A percentile compares a stretch with the other conserved stretches of the same genome.
These are phyloP conservation scores for Xestobium rufovillosum DNA, from an alignment of 2,888 invertebrate species.

Conservation along the genomic window DNA sequence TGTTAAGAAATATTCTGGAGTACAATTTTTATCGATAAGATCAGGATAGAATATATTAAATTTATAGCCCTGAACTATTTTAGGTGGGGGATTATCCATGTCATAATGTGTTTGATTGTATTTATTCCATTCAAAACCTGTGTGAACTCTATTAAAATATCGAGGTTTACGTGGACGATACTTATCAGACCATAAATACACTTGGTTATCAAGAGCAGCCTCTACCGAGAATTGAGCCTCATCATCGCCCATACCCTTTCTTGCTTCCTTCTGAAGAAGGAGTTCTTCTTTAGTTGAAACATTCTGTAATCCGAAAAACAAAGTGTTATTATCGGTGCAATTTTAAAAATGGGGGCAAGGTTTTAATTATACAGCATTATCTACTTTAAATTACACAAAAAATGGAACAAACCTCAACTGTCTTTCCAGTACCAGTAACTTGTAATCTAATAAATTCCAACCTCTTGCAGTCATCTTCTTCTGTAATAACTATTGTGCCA, in stretches of 20 bases:
- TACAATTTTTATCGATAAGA: constrained; percentile 84
- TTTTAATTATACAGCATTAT: too few relatives aligned
- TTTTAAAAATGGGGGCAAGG: too few relatives aligned
- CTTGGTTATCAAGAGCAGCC: constrained; percentile 74
- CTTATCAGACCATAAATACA: constrained; percentile 95
- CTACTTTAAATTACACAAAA: too few relatives aligned
- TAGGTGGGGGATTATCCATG: constrained; percentile 99
- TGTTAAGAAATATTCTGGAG: constrained; percentile 90
- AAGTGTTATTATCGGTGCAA: background rate
- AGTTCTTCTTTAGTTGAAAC: constrained; percentile 47
- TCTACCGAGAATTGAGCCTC: constrained; percentile 91
- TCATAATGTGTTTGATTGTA: constrained; percentile 99
- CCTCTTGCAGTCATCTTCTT: constrained; percentile 67
- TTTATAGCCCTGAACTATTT: constrained; percentile 99
- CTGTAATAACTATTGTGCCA: constrained; percentile 68
- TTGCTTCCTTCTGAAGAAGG: constrained; percentile 70
- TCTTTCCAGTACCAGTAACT: constrained; percentile 53
- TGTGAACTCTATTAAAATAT: constrained; percentile 94
- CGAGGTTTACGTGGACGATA: constrained; percentile 95
- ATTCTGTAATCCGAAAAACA: constrained; percentile 26
- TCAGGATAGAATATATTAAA: constrained; percentile 99
- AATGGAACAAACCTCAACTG: constrained; percentile 42
- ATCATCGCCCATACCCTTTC: constrained; percentile 76
- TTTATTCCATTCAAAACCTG: constrained; percentile 99
- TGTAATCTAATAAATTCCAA: constrained; percentile 65